phyloP scores from a whole-genome alignment of 2,113 vertebrate genomes.

The Channa argus region DNA sequence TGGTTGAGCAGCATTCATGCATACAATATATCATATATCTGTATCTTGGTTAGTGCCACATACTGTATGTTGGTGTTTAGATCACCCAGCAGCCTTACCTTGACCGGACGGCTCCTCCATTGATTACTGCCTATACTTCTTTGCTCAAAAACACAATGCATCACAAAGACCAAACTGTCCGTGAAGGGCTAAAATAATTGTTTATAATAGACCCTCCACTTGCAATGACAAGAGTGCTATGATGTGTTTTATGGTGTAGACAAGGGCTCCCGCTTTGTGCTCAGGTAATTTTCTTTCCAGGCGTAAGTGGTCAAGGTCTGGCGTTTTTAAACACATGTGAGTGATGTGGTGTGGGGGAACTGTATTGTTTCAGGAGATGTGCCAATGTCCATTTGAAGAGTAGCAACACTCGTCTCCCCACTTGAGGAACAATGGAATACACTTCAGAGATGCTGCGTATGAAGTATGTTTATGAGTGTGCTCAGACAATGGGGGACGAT shows the following conservation, averaged over 20 bases:
- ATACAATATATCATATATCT: constrained; percentile 29
- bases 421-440: constrained; percentile 83
- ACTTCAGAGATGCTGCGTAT: constrained; percentile 80
- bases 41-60: constrained; percentile 12
- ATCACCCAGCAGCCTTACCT: constrained; percentile 75
- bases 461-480: constrained; percentile 80
- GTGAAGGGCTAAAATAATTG: constrained; percentile 83
- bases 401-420: constrained; percentile 74
- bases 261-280: constrained; percentile 78
- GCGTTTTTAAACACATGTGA: constrained; percentile 65
- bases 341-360: constrained; percentile 62
- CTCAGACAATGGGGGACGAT: constrained; percentile 65
- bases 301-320: constrained; percentile 81
- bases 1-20: constrained; percentile 18
- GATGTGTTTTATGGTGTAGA: constrained; percentile 77
- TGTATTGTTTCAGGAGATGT: constrained; percentile 80
- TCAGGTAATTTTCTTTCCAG: constrained; percentile 82
- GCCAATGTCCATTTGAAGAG: constrained; percentile 78
- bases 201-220: constrained; percentile 83
- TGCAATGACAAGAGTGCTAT: constrained; percentile 75
- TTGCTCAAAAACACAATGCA: constrained; percentile 73
- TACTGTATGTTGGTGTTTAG: constrained; percentile 51
- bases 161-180: constrained; percentile 80
- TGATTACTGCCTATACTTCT: constrained; percentile 71
- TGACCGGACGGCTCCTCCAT: constrained; percentile 72